Percentiles rank a stretch among this genome's conserved stretches.
Evolutionary conservation across 2,797 vertebrate genomes (phyloP).

Genomic region (Carapus acus): DNA sequence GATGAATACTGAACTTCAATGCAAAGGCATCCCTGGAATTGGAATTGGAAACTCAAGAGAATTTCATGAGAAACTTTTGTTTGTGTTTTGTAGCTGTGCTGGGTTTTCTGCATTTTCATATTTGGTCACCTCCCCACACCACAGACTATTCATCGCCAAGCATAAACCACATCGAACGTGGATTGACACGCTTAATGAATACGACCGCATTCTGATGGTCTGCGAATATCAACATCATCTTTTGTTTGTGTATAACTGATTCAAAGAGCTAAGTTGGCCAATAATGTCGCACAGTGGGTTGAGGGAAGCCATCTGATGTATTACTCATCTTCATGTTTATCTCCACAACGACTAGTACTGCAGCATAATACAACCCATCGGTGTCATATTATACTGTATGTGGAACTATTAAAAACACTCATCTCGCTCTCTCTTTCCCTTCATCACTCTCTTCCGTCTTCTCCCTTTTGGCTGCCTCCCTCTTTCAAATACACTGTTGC

Average conservation of each 20-base stretch:
- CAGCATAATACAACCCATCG: background rate
- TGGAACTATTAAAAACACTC: background rate
- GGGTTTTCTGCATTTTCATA: slow-evolving; percentile 48
- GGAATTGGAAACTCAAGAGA: no score
- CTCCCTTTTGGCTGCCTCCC: background rate
- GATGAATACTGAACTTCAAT: no score
- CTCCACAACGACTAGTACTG: background rate
- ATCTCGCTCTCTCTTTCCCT: background rate
- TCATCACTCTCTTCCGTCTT: background rate
- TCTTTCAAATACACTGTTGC: slow-evolving; percentile 3
- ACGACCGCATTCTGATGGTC: no score
- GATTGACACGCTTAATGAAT: slow-evolving; percentile 25
- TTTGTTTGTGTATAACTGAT: slow-evolving; percentile 22
- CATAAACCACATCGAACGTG: slow-evolving; percentile 42
- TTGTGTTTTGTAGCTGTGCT: slow-evolving; percentile 16
- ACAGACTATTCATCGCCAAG: slow-evolving; percentile 27
- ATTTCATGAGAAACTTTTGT: no score
- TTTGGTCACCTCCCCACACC: slow-evolving; percentile 37
- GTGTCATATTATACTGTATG: no score
- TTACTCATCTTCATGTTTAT: background rate
- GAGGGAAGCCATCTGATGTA: background rate
- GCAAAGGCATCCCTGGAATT: no score
- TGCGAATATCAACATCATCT: no score
- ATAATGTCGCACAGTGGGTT: slow-evolving; percentile 9
- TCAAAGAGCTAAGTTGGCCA: slow-evolving; percentile 5